Evolutionary conservation across 2,888 invertebrate genomes (phyloP).

Genomic region (Euplexia lucipara): DNA sequence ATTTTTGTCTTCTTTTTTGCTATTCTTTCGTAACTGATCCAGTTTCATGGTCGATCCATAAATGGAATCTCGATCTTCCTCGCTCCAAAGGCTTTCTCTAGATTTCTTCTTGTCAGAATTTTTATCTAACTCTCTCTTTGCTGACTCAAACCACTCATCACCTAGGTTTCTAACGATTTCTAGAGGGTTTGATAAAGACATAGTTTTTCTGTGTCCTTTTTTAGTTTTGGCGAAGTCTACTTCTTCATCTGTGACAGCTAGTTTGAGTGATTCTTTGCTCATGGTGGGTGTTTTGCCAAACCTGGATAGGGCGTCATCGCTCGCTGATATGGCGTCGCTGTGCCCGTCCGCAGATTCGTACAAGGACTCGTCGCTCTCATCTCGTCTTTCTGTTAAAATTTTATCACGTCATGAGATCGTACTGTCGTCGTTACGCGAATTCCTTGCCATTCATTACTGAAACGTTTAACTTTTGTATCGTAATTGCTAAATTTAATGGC

Average conservation of each 20-base stretch:
- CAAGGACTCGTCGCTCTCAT: slow-evolving; percentile 88
- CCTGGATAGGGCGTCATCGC: slow-evolving; percentile 84
- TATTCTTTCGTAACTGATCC: slow-evolving; percentile 82
- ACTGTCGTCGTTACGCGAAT: slow-evolving; percentile 48
- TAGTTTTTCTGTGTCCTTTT: slow-evolving; percentile 87
- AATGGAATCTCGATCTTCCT: slow-evolving; percentile 86
- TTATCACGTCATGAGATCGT: slow-evolving; percentile 54
- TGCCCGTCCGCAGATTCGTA: slow-evolving; percentile 89
- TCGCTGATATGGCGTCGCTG: slow-evolving; percentile 86
- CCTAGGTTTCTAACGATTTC: slow-evolving; percentile 87
- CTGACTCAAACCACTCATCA: slow-evolving; percentile 86
- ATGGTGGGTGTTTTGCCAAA: slow-evolving; percentile 85
- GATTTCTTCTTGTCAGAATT: slow-evolving; percentile 86
- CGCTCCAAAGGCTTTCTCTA: slow-evolving; percentile 88
- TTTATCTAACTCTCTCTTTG: slow-evolving; percentile 83
- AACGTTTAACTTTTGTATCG: slow-evolving; percentile 41
- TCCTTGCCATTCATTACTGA: slow-evolving; percentile 71
- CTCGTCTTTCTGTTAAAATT: slow-evolving; percentile 83
- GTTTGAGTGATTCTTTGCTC: slow-evolving; percentile 87
- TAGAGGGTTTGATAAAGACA: slow-evolving; percentile 88
- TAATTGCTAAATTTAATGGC: slow-evolving; percentile 59
- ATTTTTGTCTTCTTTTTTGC: slow-evolving; percentile 84
- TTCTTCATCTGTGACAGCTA: slow-evolving; percentile 88
- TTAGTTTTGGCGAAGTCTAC: slow-evolving; percentile 77
- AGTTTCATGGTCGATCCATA: slow-evolving; percentile 82